A percentile compares a stretch with the other conserved stretches of the same genome.
These are phyloP conservation scores for Ornithoptera priamus DNA, from an alignment of 2,888 invertebrate genomes.

Conservation along the genomic window DNA sequence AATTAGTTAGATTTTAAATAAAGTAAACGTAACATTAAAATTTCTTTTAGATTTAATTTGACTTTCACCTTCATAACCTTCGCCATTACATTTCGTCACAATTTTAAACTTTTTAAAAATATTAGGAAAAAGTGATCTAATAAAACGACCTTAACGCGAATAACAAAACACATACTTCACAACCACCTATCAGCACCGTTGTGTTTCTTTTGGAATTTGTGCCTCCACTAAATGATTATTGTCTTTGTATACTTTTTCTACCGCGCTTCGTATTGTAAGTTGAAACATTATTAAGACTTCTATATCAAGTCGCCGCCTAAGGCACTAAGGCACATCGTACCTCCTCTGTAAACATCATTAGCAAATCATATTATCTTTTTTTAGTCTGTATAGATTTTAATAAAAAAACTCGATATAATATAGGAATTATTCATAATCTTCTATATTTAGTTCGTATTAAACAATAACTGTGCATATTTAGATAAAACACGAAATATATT, in stretches of 20 bases:
- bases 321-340: slow-evolving; percentile 37
- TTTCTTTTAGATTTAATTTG: neutral
- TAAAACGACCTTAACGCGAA: slow-evolving; percentile 34
- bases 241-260: slow-evolving; percentile 58
- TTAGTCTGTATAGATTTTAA: neutral
- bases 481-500: no score
- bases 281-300: slow-evolving; percentile 61
- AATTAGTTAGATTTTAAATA: neutral
- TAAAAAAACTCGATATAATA: no score
- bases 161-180: slow-evolving; percentile 39
- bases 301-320: slow-evolving; percentile 41
- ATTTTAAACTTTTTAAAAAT: neutral
- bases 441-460: neutral
- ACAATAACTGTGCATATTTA: neutral
- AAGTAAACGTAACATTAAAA: neutral
- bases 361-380: neutral
- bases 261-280: slow-evolving; percentile 56
- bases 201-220: slow-evolving; percentile 62
- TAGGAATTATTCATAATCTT: no score
- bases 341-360: slow-evolving; percentile 12
- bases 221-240: slow-evolving; percentile 65
- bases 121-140: neutral
- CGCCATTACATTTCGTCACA: neutral
- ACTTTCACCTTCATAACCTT: neutral
- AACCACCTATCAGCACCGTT: slow-evolving; percentile 51